Evolutionary conservation across 2,888 invertebrate species (phyloP), one percentile per base, ranked within the genome.

Genomic region (Pantelozetes paolii): DNA sequence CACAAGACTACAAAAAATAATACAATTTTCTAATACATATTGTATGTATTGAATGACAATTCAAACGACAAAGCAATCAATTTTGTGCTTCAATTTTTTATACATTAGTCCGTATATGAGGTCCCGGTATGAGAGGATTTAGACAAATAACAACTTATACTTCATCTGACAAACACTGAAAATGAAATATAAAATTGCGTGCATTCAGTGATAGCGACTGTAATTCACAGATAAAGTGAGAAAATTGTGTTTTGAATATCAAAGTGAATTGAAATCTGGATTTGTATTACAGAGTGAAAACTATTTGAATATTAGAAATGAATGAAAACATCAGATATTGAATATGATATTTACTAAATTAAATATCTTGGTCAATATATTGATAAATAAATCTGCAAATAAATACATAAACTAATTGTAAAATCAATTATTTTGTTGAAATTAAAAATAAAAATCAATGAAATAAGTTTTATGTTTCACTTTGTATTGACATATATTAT

Each of bases 141-240:
- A 9, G 2, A 45, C 23, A 45, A 3, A 69, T 11, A 69, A 9
- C 20, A 54, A 54, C 26, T 13, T 23, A 23, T 54, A 2, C 6
- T 45, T n/a, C 2, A 30, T n/a, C 30, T 40, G 69, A 42, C 42
- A 42, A 42, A 69, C 45, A 69, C 15, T 57, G 57, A 45, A 69
- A 69, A 69, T 69, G 69, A 69, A 69, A 69, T 69, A 23, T 69
- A 42, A 45, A 69, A 69, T 69, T 23, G 69, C 69, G 69, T 69
- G 69, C 23, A 15, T 1, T 69, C 26, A 13, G 28, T 57, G 28
- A 1, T 1, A 40, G 28, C 23, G 36, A 69, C 69, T 45, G 32
- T 45, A 13, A 13, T 5, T 69, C 42, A 5, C 45, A 67, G 8
- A 40, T 20, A 69, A 69, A 42, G 42, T 69, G 69, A 69, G 69